Percentiles rank a stretch among this genome's conserved stretches.
phyloP scores from a whole-genome alignment of 1,140 invertebrate genomes.

The Brachionus rotundiformis region DNA sequence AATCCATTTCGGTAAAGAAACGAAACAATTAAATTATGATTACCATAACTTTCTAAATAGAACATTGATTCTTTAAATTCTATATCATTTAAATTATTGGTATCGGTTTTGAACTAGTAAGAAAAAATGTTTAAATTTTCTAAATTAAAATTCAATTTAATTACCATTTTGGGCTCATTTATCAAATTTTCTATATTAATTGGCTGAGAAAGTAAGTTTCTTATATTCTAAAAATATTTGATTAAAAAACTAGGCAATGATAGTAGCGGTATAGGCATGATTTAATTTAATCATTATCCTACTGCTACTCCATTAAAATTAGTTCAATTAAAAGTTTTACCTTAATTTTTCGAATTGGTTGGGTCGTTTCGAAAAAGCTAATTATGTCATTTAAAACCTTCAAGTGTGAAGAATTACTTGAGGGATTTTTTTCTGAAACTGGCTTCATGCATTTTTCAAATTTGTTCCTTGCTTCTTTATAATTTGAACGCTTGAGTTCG shows the following conservation, averaged over 20 bases:
- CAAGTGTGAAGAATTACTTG: background rate
- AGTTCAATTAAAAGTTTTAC: slow-evolving; percentile 54
- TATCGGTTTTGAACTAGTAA: no score
- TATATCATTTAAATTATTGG: slow-evolving; percentile 56
- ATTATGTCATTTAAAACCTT: slow-evolving; percentile 55
- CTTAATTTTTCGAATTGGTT: slow-evolving; percentile 49
- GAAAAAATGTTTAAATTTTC: background rate
- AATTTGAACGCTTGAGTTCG: slow-evolving; percentile 68
- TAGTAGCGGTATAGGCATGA: no score
- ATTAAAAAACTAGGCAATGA: no score
- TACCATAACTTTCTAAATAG: slow-evolving; percentile 63
- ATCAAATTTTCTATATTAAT: slow-evolving; percentile 56
- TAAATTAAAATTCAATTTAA: background rate
- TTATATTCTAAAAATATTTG: slow-evolving; percentile 54
- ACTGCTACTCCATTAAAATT: background rate
- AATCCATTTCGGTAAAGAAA: slow-evolving; percentile 62
- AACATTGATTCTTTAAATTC: slow-evolving; percentile 57
- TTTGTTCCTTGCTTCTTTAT: slow-evolving; percentile 71
- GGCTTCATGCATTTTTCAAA: slow-evolving; percentile 63
- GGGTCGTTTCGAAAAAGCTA: slow-evolving; percentile 56
- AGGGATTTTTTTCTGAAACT: slow-evolving; percentile 18
- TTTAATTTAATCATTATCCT: background rate
- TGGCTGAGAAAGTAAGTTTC: slow-evolving; percentile 55
- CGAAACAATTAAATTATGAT: slow-evolving; percentile 57
- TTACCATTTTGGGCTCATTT: slow-evolving; percentile 56